phyloP scores from a whole-genome alignment of 2,888 invertebrate species.

The Fragum sueziense region DNA sequence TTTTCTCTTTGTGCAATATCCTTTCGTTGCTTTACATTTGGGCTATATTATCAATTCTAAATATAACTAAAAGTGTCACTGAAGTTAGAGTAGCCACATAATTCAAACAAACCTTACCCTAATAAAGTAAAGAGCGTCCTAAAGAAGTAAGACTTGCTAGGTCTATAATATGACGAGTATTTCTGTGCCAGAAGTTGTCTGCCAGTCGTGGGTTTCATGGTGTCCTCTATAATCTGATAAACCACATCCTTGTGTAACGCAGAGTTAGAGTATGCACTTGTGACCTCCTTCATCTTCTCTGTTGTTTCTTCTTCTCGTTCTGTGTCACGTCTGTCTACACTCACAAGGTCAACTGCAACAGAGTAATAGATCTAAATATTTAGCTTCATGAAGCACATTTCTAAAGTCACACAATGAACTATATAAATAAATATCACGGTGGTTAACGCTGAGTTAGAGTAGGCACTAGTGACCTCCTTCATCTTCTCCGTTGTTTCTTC shows the following conservation, averaged over 20 bases:
- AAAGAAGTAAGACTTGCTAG: constrained; percentile 54
- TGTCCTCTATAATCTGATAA: constrained; percentile 63
- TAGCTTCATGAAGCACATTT: too few species aligned
- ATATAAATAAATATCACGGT: too few species aligned
- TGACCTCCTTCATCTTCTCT: constrained; percentile 64
- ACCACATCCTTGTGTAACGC: constrained; percentile 62
- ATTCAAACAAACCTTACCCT: constrained; percentile 32
- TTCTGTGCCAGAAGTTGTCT: constrained; percentile 52
- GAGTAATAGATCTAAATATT: too few species aligned
- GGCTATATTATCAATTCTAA: too few species aligned
- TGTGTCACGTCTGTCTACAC: constrained; percentile 70
- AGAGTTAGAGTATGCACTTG: constrained; percentile 64
- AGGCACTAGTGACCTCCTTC: constrained; percentile 65
- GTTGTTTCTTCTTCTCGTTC: constrained; percentile 63
- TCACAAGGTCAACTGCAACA: constrained; percentile 71
- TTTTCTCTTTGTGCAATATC: too few species aligned
- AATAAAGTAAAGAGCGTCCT: constrained; percentile 52
- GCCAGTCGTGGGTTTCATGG: constrained; percentile 65
- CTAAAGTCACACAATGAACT: too few species aligned
- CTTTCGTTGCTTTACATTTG: too few species aligned
- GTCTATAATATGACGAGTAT: constrained; percentile 41
- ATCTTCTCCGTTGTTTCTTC: constrained; percentile 61
- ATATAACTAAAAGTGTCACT: too few species aligned
- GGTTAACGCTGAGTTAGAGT: constrained; percentile 64
- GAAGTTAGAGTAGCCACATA: too few species aligned